A percentile compares a stretch with the other conserved stretches of the same genome.
phyloP scores from a whole-genome alignment of 2,113 vertebrate species.

The Diphyllodes magnificus region DNA sequence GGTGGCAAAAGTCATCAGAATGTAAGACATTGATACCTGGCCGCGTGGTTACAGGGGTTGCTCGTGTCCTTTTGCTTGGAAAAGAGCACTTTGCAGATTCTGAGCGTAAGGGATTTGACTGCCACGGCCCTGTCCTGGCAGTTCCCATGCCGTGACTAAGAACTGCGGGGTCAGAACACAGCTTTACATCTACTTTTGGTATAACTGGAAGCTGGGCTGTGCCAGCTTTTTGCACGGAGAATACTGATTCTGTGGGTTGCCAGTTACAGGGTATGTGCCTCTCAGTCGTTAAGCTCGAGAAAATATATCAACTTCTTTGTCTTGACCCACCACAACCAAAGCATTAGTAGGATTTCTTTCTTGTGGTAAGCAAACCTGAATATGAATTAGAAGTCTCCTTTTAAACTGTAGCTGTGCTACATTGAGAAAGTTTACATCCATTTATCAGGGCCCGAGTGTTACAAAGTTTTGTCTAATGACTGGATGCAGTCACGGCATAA shows the following conservation, averaged over 20 bases:
- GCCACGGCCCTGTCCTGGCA: rapidly evolving
- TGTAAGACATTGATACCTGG: slow-evolving; percentile 64
- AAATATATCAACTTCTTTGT: background rate
- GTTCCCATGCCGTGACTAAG: background rate
- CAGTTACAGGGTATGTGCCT: rapidly evolving
- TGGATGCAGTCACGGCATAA: background rate
- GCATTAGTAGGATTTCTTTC: background rate
- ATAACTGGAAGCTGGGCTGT: no score
- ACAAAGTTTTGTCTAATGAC: background rate
- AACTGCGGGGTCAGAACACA: rapidly evolving
- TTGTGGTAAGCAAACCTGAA: background rate
- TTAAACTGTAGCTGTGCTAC: rapidly evolving
- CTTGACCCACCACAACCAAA: background rate
- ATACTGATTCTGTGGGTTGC: rapidly evolving
- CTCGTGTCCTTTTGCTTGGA: background rate
- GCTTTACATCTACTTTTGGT: rapidly evolving
- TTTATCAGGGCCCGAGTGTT: background rate
- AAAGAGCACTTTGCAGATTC: rapidly evolving
- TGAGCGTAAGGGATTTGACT: rapidly evolving
- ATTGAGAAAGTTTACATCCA: rapidly evolving
- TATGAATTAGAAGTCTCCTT: background rate
- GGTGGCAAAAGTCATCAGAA: slow-evolving; percentile 71
- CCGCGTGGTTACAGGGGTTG: no score
- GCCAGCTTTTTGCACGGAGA: rapidly evolving
- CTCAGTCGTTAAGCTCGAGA: background rate